These are phyloP conservation scores for Monochamus saltuarius DNA, from an alignment of 1,140 invertebrate genomes.

Conservation along the genomic window DNA sequence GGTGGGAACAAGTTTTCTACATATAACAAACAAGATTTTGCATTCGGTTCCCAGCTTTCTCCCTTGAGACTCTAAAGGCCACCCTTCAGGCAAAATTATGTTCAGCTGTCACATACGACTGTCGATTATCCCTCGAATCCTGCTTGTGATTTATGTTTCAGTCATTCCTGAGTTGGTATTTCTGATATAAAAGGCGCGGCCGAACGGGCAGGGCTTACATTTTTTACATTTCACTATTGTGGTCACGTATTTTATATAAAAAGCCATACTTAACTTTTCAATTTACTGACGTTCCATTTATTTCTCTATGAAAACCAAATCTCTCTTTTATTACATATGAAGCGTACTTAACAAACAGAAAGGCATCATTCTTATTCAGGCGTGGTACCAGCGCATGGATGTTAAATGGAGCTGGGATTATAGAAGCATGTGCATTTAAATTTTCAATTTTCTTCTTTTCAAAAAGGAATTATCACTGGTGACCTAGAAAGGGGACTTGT, in stretches of 20 bases:
- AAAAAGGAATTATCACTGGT: too few species aligned
- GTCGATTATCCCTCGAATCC: slow-evolving; percentile 35
- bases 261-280: slow-evolving; percentile 34
- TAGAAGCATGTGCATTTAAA: too few species aligned
- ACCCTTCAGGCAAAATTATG: slow-evolving; percentile 31
- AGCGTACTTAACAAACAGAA: slow-evolving; percentile 14
- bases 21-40: too few species aligned
- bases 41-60: slow-evolving; percentile 20
- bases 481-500: too few species aligned
- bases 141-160: slow-evolving; percentile 35
- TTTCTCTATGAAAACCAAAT: slow-evolving; percentile 18
- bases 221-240: slow-evolving; percentile 33
- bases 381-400: neutral
- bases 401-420: neutral
- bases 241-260: slow-evolving; percentile 33
- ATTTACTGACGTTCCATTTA: slow-evolving; percentile 34
- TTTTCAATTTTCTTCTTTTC: too few species aligned
- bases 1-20: too few species aligned
- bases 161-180: slow-evolving; percentile 35
- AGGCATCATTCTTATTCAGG: slow-evolving; percentile 16
- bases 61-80: slow-evolving; percentile 14
- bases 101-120: slow-evolving; percentile 38
- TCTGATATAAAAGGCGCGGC: slow-evolving; percentile 26
- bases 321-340: slow-evolving; percentile 1
- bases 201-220: slow-evolving; percentile 29